Conservation (phyloP, 2,888 invertebrate genomes). For the Ellobium chinense region DNA sequence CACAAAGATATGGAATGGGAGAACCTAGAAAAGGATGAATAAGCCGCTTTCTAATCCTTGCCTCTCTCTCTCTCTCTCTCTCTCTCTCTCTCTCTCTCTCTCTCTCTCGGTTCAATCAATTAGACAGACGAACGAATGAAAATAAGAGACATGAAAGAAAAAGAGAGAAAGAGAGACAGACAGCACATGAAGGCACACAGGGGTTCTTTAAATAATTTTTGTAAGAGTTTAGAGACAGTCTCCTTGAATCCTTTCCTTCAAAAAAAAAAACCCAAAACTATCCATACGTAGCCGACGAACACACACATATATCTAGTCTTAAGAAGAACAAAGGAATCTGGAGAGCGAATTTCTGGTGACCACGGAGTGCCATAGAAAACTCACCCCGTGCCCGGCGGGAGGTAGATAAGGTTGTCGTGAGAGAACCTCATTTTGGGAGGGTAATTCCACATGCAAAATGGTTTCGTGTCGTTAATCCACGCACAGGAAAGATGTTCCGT, state of each 20-base stretch:
- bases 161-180: neutral
- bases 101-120: slow-evolving; percentile 3
- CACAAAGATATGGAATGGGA: no score
- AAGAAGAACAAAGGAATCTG: no score
- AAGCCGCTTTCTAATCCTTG: no score
- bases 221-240: no score
- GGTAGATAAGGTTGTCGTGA: slow-evolving; percentile 33
- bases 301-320: no score
- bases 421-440: slow-evolving; percentile 36
- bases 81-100: slow-evolving; percentile 13
- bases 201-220: no score
- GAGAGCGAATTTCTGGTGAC: no score
- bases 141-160: neutral
- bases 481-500: neutral
- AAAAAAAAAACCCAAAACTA: no score
- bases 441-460: slow-evolving; percentile 28
- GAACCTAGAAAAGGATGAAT: no score
- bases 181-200: no score
- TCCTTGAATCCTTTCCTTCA: no score
- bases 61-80: neutral
- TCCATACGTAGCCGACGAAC: no score
- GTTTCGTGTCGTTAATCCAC: slow-evolving; percentile 15
- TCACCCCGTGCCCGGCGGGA: slow-evolving; percentile 29
- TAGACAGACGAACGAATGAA: neutral
- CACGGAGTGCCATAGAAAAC: slow-evolving; percentile 10